Evolutionary conservation across 1,140 invertebrate species (phyloP).

Genomic region (Ips nitidus): DNA sequence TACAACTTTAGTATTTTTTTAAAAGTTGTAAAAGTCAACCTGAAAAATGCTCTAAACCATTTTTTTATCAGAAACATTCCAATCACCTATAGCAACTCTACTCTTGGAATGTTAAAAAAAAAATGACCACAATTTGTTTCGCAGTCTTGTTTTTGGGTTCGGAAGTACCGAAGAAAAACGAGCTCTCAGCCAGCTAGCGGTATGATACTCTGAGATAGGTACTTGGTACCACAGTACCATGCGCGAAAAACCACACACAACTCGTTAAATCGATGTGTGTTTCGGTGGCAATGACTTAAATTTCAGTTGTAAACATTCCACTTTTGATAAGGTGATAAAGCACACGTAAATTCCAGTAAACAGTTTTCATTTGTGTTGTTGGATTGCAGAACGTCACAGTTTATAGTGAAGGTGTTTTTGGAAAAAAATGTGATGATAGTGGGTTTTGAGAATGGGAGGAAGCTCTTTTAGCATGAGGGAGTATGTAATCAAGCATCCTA

Average conservation of each 20-base stretch:
- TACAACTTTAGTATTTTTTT: no score
- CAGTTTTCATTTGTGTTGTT: not conserved
- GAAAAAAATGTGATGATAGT: not conserved
- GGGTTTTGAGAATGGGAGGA: not conserved
- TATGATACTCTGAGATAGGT: not conserved
- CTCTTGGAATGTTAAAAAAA: no score
- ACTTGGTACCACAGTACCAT: slow-evolving; percentile 8
- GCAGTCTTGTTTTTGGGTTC: not conserved
- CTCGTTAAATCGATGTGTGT: not conserved
- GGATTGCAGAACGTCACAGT: not conserved
- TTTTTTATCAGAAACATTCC: no score
- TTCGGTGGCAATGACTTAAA: not conserved
- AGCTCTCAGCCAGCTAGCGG: slow-evolving; percentile 6
- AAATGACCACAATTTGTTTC: no score
- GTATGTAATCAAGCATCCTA: not conserved
- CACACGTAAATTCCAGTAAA: not conserved
- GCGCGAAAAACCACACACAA: slow-evolving; percentile 1
- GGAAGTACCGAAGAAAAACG: slow-evolving; percentile 12
- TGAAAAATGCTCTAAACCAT: no score
- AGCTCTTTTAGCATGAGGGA: not conserved
- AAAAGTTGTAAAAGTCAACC: no score
- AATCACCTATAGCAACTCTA: no score
- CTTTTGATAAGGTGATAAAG: slow-evolving; percentile 11
- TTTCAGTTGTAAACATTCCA: slow-evolving; percentile 4
- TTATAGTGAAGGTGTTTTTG: slow-evolving; percentile 1